Conservation (phyloP, 2,888 invertebrate species). For the Acanthosepion pharaonis region DNA sequence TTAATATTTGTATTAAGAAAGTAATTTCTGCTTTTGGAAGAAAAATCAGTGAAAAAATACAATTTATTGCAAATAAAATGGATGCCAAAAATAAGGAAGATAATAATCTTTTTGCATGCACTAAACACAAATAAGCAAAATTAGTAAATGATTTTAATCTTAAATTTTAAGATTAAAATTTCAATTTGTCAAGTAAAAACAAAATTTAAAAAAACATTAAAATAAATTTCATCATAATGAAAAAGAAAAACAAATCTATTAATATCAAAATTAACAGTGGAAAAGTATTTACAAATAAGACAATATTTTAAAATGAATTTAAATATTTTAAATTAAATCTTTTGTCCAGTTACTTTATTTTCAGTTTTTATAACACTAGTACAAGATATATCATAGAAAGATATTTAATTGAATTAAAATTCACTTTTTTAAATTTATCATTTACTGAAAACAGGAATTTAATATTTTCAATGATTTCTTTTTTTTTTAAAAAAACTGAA, state of each 20-base stretch:
- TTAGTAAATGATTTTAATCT: not conserved
- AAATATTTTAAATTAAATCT: not conserved
- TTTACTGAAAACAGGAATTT: not conserved
- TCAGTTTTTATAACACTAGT: not conserved
- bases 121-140: not conserved
- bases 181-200: not conserved
- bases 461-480: no score
- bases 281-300: no score
- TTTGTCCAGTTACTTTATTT: not conserved
- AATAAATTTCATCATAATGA: no score
- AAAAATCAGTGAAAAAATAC: not conserved
- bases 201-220: not conserved
- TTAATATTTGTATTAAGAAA: not conserved
- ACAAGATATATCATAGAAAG: not conserved
- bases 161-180: not conserved
- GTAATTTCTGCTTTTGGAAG: not conserved
- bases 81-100: not conserved
- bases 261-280: no score
- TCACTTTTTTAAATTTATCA: not conserved
- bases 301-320: no score
- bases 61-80: not conserved
- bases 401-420: not conserved
- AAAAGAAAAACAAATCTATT: no score
- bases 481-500: no score
- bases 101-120: not conserved